Conservation (phyloP, 2,113 vertebrate species). For the Neotoma lepida region DNA sequence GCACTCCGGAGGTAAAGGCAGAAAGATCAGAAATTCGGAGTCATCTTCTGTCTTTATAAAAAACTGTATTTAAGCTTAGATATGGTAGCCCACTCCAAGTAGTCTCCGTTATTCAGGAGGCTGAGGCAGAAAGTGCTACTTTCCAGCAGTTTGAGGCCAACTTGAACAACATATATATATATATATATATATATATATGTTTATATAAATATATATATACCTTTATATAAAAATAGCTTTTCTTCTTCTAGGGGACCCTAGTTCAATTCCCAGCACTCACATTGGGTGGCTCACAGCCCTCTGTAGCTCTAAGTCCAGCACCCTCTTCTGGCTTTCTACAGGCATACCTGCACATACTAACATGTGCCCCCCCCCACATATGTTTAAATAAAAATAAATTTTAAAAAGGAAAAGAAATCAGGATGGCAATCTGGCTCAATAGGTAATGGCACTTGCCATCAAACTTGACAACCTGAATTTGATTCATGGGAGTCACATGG, state of each 20-base stretch:
- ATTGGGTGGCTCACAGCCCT: no score
- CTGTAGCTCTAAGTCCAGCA: neutral
- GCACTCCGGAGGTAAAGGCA: neutral
- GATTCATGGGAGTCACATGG: neutral
- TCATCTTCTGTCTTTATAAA: neutral
- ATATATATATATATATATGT: no score
- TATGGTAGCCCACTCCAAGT: neutral
- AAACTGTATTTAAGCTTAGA: neutral
- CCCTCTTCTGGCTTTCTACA: neutral
- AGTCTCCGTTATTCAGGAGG: neutral
- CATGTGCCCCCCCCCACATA: neutral
- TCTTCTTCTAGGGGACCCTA: neutral
- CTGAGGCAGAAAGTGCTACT: neutral
- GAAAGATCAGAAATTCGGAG: neutral
- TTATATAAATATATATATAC: no score
- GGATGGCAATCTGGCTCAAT: neutral
- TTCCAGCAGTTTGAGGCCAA: neutral
- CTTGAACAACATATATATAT: neutral
- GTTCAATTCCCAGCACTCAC: neutral
- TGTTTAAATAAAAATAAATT: neutral
- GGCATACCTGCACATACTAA: neutral
- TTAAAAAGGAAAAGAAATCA: neutral
- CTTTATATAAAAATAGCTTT: neutral
- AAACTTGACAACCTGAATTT: neutral
- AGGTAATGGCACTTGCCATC: no score